Percentiles rank a stretch among this genome's conserved stretches.
Conservation (phyloP, 2,888 invertebrate species). For the Leptopterna dolabrata region DNA sequence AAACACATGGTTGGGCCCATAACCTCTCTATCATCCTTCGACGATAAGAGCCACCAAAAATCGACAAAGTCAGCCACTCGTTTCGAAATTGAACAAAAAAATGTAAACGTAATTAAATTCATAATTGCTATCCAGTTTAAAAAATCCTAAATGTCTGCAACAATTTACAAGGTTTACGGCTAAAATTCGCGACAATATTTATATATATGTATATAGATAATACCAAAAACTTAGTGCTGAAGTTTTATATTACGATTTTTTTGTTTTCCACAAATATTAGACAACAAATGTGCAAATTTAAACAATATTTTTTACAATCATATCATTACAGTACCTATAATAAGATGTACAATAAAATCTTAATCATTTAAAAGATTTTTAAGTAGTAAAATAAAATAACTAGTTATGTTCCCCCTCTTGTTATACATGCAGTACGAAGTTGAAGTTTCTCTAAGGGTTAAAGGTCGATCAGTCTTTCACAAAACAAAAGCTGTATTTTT, state of each 20-base stretch:
- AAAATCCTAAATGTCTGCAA: constrained; percentile 4
- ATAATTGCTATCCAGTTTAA: too few relatives aligned
- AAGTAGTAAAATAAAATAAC: constrained; percentile 58
- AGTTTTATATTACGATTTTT: constrained; percentile 53
- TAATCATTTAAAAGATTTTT: constrained; percentile 15
- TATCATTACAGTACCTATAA: constrained; percentile 51
- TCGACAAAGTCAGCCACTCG: too few relatives aligned
- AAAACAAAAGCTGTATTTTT: constrained; percentile 26
- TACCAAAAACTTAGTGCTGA: constrained; percentile 56
- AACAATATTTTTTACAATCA: constrained; percentile 58
- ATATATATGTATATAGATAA: constrained; percentile 36
- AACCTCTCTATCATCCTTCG: too few relatives aligned
- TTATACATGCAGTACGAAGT: constrained; percentile 30
- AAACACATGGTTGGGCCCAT: too few relatives aligned
- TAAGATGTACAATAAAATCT: constrained; percentile 52
- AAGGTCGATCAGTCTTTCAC: constrained; percentile 44
- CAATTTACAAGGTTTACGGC: constrained; percentile 29
- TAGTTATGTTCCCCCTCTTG: constrained; percentile 56
- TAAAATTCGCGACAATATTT: constrained; percentile 42
- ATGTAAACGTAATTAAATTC: too few relatives aligned
- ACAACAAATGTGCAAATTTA: constrained; percentile 59
- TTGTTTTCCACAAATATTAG: constrained; percentile 49
- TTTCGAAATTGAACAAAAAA: too few relatives aligned
- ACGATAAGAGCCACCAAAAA: too few relatives aligned
- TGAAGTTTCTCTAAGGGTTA: constrained; percentile 18